Conservation (phyloP, 2,113 vertebrate species). For the Anarhynchus alexandrinus region DNA sequence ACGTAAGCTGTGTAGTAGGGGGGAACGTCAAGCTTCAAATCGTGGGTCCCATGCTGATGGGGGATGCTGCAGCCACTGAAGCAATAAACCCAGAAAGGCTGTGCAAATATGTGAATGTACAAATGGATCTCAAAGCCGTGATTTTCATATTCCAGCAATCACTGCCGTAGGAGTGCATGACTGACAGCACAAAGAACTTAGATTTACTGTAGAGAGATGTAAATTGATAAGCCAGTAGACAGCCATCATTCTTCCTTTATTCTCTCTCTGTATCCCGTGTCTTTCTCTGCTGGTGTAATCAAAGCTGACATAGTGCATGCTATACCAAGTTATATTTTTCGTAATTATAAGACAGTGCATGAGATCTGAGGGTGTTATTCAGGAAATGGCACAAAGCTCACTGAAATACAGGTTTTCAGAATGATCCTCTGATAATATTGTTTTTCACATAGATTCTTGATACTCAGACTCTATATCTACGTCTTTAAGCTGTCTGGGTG, state of each 20-base stretch:
- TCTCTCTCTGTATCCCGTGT: conserved; percentile 7
- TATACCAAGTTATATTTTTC: not conserved
- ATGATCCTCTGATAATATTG: conserved; percentile 1
- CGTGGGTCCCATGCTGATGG: not conserved
- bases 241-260: conserved; percentile 40
- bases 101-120: not conserved
- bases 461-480: not conserved
- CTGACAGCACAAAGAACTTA: conserved; percentile 38
- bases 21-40: not conserved
- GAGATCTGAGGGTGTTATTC: conserved; percentile 3
- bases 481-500: conserved; percentile 21
- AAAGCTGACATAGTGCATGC: not conserved
- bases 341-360: conserved; percentile 23
- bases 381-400: conserved; percentile 24
- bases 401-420: conserved; percentile 45
- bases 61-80: not conserved
- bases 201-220: conserved; percentile 46
- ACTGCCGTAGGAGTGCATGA: not conserved
- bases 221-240: conserved; percentile 56
- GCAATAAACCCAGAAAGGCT: not conserved
- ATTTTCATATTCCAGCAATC: conserved; percentile 31
- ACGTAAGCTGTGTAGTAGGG: not conserved
- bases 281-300: conserved; percentile 17
- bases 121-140: not conserved
- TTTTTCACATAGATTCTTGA: conserved; percentile 22